Percentiles rank a stretch among this genome's conserved stretches.
These are phyloP conservation scores for Etheostoma cragini DNA, from an alignment of 2,113 vertebrate genomes.

Conservation along the genomic window DNA sequence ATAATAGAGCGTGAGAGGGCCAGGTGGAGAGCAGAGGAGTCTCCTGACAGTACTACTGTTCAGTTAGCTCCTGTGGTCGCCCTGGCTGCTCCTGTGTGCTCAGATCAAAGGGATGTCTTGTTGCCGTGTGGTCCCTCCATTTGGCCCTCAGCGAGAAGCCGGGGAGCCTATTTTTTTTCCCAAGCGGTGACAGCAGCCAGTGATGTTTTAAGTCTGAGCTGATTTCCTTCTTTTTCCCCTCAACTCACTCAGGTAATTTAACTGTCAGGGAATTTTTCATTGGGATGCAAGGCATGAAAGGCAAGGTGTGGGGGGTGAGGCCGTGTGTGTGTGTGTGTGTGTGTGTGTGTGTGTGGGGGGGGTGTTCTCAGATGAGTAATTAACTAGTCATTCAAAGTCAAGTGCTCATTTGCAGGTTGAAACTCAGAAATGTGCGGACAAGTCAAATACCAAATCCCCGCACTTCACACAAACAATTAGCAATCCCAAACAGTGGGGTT, in stretches of 20 bases:
- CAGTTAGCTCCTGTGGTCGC: slow-evolving; percentile 69
- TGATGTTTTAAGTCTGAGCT: slow-evolving; percentile 79
- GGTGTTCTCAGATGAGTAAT: slow-evolving; percentile 70
- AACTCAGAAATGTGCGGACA: slow-evolving; percentile 67
- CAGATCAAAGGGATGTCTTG: slow-evolving; percentile 79
- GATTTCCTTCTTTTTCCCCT: slow-evolving; percentile 59
- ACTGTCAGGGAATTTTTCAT: slow-evolving; percentile 78
- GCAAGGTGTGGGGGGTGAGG: slow-evolving; percentile 56
- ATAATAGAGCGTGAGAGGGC: slow-evolving; percentile 70
- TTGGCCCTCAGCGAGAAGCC: slow-evolving; percentile 74
- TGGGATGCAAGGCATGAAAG: slow-evolving; percentile 78
- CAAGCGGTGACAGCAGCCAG: slow-evolving; percentile 70
- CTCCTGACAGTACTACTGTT: slow-evolving; percentile 53
- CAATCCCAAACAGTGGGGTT: slow-evolving; percentile 11
- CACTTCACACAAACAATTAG: slow-evolving; percentile 34
- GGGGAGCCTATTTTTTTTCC: slow-evolving; percentile 41
- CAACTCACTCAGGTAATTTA: slow-evolving; percentile 71
- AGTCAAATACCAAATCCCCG: slow-evolving; percentile 50
- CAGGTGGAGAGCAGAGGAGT: slow-evolving; percentile 73
- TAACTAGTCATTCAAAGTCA: slow-evolving; percentile 81
- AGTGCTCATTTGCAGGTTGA: slow-evolving; percentile 72
- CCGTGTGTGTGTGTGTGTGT: slow-evolving; percentile 1
- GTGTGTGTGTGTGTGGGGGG: not conserved
- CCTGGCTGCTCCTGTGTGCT: slow-evolving; percentile 67
- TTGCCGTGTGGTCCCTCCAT: slow-evolving; percentile 81